A percentile compares a stretch with the other conserved stretches of the same genome.
These are phyloP conservation scores for Meta bourneti DNA, from an alignment of 2,888 invertebrate species.

Conservation along the genomic window DNA sequence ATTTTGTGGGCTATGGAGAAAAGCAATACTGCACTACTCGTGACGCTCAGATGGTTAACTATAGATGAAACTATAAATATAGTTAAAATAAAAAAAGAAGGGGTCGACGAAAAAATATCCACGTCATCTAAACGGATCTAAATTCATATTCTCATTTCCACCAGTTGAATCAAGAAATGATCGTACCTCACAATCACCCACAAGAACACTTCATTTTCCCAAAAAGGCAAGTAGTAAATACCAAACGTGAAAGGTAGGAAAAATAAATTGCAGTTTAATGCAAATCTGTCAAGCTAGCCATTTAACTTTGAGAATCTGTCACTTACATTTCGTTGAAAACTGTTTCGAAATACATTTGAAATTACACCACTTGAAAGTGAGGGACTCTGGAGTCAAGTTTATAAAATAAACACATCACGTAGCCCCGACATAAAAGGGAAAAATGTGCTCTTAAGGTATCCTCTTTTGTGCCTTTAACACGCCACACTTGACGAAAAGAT, in stretches of 20 bases:
- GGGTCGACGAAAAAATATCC: no score
- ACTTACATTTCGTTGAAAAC: neutral
- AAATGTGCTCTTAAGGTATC: neutral
- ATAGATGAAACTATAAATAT: no score
- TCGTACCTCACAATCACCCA: no score
- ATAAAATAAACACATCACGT: neutral
- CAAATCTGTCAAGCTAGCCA: neutral
- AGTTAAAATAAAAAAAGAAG: no score
- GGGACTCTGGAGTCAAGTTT: neutral
- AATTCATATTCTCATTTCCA: no score
- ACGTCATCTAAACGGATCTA: no score
- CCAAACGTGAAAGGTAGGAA: neutral
- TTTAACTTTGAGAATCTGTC: neutral
- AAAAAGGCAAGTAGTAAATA: no score
- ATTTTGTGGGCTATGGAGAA: no score
- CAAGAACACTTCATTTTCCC: no score
- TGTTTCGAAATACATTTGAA: neutral
- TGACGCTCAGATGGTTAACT: no score
- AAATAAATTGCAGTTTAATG: neutral
- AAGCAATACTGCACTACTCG: no score
- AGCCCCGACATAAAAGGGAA: neutral
- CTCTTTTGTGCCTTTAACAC: neutral
- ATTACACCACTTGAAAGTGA: neutral
- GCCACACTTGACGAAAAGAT: slow-evolving; percentile 55
- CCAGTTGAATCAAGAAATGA: no score